phyloP scores from a whole-genome alignment of 2,888 invertebrate genomes.

The Netelia virgata region DNA sequence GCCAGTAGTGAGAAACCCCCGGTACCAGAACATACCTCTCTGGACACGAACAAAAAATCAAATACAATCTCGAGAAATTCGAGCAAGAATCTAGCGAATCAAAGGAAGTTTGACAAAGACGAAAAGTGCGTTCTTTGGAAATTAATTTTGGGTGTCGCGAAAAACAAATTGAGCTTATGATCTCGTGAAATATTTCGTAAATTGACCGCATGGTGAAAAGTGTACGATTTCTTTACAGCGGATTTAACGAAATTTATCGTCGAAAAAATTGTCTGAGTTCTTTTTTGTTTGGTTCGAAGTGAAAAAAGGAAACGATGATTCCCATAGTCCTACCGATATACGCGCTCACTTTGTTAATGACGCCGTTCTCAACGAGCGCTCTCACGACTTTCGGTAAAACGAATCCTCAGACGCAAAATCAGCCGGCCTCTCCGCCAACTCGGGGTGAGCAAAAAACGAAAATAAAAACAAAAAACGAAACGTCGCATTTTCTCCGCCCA shows the following conservation, averaged over 20 bases:
- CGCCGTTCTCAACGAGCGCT: constrained; percentile 87
- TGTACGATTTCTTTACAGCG: constrained; percentile 31
- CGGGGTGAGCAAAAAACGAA: constrained; percentile 85
- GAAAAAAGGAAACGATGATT: constrained; percentile 45
- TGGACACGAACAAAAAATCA: constrained; percentile 13
- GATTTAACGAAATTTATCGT: constrained; percentile 1
- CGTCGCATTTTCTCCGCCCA: no score
- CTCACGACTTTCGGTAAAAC: constrained; percentile 90
- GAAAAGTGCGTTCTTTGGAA: constrained; percentile 43
- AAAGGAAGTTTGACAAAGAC: constrained; percentile 7
- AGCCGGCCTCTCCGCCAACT: constrained; percentile 86
- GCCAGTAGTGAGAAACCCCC: constrained; percentile 68
- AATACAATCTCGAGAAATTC: constrained; percentile 1
- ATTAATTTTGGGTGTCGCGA: constrained; percentile 23
- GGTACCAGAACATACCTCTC: neutral
- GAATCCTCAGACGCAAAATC: constrained; percentile 86
- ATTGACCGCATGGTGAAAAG: constrained; percentile 19
- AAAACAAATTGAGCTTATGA: neutral
- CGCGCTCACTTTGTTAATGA: constrained; percentile 76
- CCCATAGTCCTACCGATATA: constrained; percentile 56
- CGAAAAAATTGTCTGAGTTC: neutral
- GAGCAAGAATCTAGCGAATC: neutral
- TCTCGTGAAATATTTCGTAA: constrained; percentile 14
- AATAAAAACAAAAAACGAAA: neutral
- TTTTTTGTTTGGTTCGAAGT: no score